phyloP scores from a whole-genome alignment of 2,888 invertebrate species.

The Eristalis arbustorum region DNA sequence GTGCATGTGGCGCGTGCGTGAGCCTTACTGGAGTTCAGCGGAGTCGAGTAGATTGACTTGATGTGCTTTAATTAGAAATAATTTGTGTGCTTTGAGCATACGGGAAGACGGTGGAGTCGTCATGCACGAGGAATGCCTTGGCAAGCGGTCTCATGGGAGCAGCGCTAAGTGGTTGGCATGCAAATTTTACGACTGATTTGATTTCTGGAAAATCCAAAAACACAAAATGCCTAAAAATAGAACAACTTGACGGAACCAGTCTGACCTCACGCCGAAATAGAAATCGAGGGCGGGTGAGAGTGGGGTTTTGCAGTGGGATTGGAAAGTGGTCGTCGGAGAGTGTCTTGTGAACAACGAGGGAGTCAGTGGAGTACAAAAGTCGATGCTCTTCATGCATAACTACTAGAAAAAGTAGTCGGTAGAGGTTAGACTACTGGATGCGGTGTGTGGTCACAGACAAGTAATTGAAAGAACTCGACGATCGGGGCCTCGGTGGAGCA shows the following conservation, averaged over 20 bases:
- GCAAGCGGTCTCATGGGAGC: not conserved
- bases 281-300: no score
- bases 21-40: not conserved
- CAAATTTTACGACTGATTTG: not conserved
- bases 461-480: no score
- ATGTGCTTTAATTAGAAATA: not conserved
- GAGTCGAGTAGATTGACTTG: not conserved
- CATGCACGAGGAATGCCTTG: not conserved
- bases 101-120: not conserved
- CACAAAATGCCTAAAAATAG: not conserved
- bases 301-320: no score
- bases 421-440: no score
- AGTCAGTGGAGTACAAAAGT: no score
- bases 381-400: no score
- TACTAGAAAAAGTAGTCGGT: no score
- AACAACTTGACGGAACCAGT: not conserved
- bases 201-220: not conserved
- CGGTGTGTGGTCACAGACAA: no score
- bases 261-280: no score
- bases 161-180: not conserved
- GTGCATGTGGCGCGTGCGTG: not conserved
- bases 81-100: not conserved
- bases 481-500: no score
- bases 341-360: no score
- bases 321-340: no score